Evolutionary conservation across 2,113 vertebrate species (phyloP).

Genomic region (Burhinus bistriatus): DNA sequence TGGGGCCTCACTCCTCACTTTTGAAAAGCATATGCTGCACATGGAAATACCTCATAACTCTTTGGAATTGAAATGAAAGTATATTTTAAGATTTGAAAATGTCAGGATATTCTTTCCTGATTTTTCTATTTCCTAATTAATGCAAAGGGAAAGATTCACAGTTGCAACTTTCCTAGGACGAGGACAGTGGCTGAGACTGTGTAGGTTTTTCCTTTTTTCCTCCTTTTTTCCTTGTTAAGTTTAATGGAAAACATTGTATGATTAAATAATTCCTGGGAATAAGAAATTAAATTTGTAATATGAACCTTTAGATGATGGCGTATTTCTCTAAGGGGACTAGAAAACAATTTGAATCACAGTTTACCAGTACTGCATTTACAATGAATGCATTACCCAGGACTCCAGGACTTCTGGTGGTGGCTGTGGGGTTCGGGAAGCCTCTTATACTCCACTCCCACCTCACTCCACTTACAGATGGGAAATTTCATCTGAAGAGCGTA

Average conservation of each 20-base stretch:
- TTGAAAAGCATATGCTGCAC: slow-evolving; percentile 23
- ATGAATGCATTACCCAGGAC: not conserved
- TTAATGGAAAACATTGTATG: not conserved
- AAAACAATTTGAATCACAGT: not conserved
- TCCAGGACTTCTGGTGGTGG: not conserved
- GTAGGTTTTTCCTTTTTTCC: not conserved
- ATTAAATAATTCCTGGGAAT: not conserved
- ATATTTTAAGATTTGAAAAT: slow-evolving; percentile 47
- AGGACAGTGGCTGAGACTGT: not conserved
- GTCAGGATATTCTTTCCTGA: not conserved
- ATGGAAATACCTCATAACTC: not conserved
- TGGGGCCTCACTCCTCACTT: not conserved
- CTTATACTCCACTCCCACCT: not conserved
- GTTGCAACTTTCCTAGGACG: not conserved
- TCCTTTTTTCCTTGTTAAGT: not conserved
- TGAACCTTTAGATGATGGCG: not conserved
- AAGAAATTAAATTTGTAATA: not conserved
- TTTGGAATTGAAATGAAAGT: slow-evolving; percentile 1
- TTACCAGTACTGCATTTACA: not conserved
- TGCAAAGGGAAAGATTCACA: not conserved
- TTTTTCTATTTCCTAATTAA: not conserved
- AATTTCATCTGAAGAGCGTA: not conserved
- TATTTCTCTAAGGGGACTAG: not conserved
- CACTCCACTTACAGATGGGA: not conserved
- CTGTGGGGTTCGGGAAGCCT: not conserved